phyloP scores from a whole-genome alignment of 2,888 invertebrate genomes.

The Polia nebulosa region DNA sequence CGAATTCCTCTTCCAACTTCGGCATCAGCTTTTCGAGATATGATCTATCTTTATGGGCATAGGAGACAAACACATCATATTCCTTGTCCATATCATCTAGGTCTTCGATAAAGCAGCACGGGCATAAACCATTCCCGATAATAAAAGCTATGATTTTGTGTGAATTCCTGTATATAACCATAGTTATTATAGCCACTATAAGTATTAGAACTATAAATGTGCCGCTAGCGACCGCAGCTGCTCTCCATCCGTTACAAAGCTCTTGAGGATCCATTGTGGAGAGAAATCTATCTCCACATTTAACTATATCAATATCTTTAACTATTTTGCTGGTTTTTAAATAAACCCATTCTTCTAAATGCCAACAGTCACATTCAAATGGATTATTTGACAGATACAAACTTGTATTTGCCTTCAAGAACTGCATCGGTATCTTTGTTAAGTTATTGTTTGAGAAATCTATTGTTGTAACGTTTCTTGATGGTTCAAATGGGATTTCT shows the following conservation, averaged over 20 bases:
- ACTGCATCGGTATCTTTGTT: constrained; percentile 29
- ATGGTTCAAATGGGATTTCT: constrained; percentile 37
- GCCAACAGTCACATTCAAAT: constrained; percentile 48
- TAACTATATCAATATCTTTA: constrained; percentile 50
- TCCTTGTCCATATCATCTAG: constrained; percentile 25
- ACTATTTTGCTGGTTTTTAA: constrained; percentile 42
- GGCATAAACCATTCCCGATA: constrained; percentile 52
- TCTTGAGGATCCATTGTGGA: constrained; percentile 34
- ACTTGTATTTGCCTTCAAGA: constrained; percentile 30
- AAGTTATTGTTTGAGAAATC: constrained; percentile 52
- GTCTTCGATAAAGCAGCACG: constrained; percentile 47
- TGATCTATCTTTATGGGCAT: constrained; percentile 42
- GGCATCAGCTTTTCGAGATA: constrained; percentile 29
- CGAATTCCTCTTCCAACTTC: constrained; percentile 49
- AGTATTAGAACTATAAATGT: constrained; percentile 48
- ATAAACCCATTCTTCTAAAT: neutral
- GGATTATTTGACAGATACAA: constrained; percentile 48
- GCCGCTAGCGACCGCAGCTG: constrained; percentile 41
- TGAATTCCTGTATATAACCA: constrained; percentile 56
- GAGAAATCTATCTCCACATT: constrained; percentile 37
- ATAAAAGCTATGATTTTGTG: constrained; percentile 63
- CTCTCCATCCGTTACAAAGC: constrained; percentile 66
- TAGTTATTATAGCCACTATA: neutral
- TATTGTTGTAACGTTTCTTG: constrained; percentile 24
- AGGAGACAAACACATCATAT: constrained; percentile 42